phyloP scores from a whole-genome alignment of 2,888 invertebrate species.

The Dicyrtoma fusca region DNA sequence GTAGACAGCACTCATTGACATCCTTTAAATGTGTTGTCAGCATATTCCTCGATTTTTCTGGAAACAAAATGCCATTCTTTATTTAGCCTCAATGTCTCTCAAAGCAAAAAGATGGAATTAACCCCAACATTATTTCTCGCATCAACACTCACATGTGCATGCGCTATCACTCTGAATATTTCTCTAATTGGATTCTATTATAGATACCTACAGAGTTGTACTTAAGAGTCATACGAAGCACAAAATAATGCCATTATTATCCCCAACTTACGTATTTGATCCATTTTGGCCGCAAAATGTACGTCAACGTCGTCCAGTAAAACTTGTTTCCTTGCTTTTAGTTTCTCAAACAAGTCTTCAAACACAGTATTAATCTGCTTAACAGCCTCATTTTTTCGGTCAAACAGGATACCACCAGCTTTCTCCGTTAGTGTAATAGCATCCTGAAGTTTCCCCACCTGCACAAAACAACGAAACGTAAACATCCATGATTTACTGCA shows the following conservation, averaged over 20 bases:
- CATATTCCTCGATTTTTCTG: constrained; percentile 58
- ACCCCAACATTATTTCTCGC: no score
- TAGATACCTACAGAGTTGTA: no score
- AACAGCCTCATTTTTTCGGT: constrained; percentile 48
- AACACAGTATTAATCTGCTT: constrained; percentile 53
- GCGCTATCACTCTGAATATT: no score
- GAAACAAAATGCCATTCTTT: constrained; percentile 58
- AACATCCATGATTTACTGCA: constrained; percentile 55
- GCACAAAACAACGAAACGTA: constrained; percentile 6
- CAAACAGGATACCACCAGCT: constrained; percentile 51
- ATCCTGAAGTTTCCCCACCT: constrained; percentile 56
- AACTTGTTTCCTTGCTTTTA: constrained; percentile 49
- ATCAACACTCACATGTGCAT: no score
- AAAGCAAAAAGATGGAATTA: no score
- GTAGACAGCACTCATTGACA: constrained; percentile 60
- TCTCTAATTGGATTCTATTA: no score
- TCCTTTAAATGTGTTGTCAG: constrained; percentile 59
- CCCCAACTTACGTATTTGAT: constrained; percentile 53
- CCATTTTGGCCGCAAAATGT: constrained; percentile 50
- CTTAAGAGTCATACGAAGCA: no score
- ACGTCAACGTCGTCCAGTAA: constrained; percentile 51
- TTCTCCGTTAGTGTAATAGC: constrained; percentile 54
- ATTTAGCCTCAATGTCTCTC: no score
- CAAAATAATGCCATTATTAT: no score
- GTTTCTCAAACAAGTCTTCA: constrained; percentile 48